Evolutionary conservation across 2,888 invertebrate species (phyloP), one percentile per base, ranked within the genome.

Genomic region (Hermaeophaga mercurialis): DNA sequence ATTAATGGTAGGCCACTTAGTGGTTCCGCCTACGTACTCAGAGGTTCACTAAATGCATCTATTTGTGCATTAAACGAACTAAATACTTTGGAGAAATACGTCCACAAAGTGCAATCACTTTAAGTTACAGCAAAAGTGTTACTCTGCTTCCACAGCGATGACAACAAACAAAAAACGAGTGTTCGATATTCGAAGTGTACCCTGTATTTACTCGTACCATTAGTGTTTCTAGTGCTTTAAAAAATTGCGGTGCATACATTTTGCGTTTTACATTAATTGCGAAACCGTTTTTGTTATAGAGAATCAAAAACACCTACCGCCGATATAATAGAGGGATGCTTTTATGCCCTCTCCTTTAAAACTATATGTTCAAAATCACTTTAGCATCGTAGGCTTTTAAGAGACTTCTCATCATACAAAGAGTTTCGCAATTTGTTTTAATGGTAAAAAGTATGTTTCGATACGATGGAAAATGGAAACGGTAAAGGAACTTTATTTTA

Each of bases 221-320:
- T 50, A 50, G 49, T 39, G 49, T 28, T 41, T 50, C 26, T 31
- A 50, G 49, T 31, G 49, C 31, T 50, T 19, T 36, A 22, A 34
- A 24, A 47, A 15, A 36, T 36, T 46, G 46, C 47, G 47, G 24
- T 36, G 47, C 47, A 47, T 36, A 41, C 49, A 19, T 50, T 41
- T 41, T 28, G 39, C 31, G 31, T 50, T 50, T 50, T 41, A 50
- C 49, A 50, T 39, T 50, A 50, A 50, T 50, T 50, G 49, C 49
- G 31, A 19, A 28, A 41, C 18, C 41, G 49, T 50, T 50, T 39
- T 50, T 12, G 49, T 50, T 34, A 31, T 41, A 15, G 49, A 31
- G 28, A 43, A 28, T 24, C 9, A 19, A 33, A 50, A 38, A 31
- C 49, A 49, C 49, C 49, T 49, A 34, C 49, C 41, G 24, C 26